A percentile compares a stretch with the other conserved stretches of the same genome.
These are phyloP conservation scores for Nephrocerus scutellatus DNA, from an alignment of 2,888 invertebrate genomes.

Conservation along the genomic window DNA sequence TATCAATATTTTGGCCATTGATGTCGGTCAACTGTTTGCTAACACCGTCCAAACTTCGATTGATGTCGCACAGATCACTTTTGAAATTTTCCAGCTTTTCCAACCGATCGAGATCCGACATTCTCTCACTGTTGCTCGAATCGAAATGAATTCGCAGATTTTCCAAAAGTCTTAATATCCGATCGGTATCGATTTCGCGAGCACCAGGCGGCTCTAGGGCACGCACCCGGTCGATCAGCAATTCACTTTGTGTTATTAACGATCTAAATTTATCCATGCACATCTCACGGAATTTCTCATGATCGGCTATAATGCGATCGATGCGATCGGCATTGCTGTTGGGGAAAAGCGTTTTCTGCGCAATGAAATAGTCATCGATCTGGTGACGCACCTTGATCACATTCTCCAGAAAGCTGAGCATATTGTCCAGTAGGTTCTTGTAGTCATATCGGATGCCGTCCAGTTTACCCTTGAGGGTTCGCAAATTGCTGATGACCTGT, in stretches of 20 bases:
- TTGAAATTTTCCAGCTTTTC: conserved; percentile 63
- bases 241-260: conserved; percentile 61
- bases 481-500: conserved; percentile 58
- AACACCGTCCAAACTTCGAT: conserved; percentile 62
- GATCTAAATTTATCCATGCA: conserved; percentile 61
- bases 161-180: conserved; percentile 58
- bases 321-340: conserved; percentile 48
- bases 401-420: conserved; percentile 64
- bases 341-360: conserved; percentile 26
- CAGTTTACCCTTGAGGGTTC: conserved; percentile 59
- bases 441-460: conserved; percentile 65
- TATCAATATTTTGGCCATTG: conserved; percentile 65
- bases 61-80: conserved; percentile 63
- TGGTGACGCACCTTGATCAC: conserved; percentile 57
- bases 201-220: conserved; percentile 63
- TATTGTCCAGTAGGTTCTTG: conserved; percentile 60
- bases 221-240: conserved; percentile 60
- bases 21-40: conserved; percentile 57
- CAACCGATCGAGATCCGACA: conserved; percentile 58
- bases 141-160: conserved; percentile 59
- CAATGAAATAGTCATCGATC: conserved; percentile 53
- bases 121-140: conserved; percentile 54
- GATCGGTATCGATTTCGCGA: conserved; percentile 62
- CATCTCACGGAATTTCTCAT: conserved; percentile 58
- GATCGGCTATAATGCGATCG: conserved; percentile 54